Evolutionary conservation across 2,888 invertebrate species (phyloP).

Genomic region (Xestia ashworthii): DNA sequence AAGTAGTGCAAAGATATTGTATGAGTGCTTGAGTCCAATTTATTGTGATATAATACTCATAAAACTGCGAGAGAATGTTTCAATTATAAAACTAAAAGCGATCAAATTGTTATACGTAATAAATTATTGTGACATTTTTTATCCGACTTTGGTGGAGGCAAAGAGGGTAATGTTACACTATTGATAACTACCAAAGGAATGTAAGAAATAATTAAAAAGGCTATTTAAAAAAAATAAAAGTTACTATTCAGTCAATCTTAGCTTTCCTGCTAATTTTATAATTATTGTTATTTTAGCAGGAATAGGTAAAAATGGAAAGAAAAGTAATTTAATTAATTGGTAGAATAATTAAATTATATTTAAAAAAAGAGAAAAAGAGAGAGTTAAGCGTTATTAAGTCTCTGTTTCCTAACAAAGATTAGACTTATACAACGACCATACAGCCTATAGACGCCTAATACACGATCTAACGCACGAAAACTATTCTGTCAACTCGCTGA

Average conservation of each 20-base stretch:
- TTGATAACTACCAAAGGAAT: neutral
- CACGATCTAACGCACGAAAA: too few species aligned
- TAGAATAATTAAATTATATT: neutral
- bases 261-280: neutral
- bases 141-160: neutral
- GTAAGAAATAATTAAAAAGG: neutral
- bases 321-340: neutral
- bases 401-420: neutral
- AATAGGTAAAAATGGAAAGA: neutral
- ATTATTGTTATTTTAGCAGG: neutral
- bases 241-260: neutral
- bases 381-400: neutral
- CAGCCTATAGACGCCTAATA: too few species aligned
- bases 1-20: conserved; percentile 23
- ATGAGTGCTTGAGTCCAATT: conserved; percentile 34
- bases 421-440: too few species aligned
- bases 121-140: conserved; percentile 16
- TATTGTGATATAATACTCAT: conserved; percentile 54
- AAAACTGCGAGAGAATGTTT: conserved; percentile 29
- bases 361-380: neutral
- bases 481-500: too few species aligned
- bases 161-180: neutral
- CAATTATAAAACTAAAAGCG: neutral
- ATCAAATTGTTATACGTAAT: conserved; percentile 26
- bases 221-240: neutral